A percentile compares a stretch with the other conserved stretches of the same genome.
phyloP scores from a whole-genome alignment of 1,140 invertebrate genomes.

The Trichonephila clavipes region DNA sequence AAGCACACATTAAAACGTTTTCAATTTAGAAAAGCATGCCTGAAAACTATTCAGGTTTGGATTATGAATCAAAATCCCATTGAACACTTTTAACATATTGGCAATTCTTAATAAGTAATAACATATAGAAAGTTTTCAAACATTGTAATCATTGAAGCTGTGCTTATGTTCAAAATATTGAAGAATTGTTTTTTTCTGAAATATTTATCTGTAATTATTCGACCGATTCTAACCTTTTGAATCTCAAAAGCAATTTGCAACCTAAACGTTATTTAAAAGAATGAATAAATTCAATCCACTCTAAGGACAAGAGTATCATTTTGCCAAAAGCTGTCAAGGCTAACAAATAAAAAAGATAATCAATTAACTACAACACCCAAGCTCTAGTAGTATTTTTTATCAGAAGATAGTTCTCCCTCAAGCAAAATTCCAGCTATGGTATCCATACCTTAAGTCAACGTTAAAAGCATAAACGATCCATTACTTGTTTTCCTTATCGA shows the following conservation, averaged over 20 bases:
- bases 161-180: too few species aligned
- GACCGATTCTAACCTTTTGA: too few species aligned
- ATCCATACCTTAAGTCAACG: constrained; percentile 1
- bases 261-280: not conserved
- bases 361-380: constrained; percentile 2
- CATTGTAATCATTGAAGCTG: too few species aligned
- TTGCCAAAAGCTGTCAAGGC: not conserved
- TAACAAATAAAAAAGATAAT: not conserved
- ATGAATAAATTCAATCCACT: not conserved
- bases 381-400: not conserved
- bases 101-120: too few species aligned
- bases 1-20: too few species aligned
- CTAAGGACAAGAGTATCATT: not conserved
- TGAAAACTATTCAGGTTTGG: too few species aligned
- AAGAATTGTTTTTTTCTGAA: too few species aligned
- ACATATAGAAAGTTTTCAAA: too few species aligned
- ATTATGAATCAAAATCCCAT: too few species aligned
- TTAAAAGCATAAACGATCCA: constrained; percentile 20
- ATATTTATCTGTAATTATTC: too few species aligned
- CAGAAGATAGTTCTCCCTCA: not conserved
- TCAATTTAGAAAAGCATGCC: too few species aligned
- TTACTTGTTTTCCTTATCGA: constrained; percentile 27
- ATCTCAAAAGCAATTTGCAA: not conserved
- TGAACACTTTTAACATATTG: too few species aligned
- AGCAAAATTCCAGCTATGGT: constrained; percentile 7